Evolutionary conservation across 2,797 vertebrate species (phyloP).

Genomic region (Orestias chungarensis): DNA sequence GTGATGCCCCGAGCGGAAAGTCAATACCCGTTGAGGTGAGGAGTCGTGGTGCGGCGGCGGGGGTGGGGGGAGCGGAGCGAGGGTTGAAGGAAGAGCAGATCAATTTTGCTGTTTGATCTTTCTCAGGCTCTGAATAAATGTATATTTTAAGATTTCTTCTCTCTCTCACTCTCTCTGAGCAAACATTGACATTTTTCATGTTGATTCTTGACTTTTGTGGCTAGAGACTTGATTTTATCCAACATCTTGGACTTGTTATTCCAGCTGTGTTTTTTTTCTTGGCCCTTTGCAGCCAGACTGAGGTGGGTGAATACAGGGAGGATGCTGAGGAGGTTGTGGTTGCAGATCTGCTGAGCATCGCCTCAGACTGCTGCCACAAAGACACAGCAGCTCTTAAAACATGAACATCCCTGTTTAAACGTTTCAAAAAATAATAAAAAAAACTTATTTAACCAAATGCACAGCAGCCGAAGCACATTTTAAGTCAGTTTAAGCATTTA

Average conservation of each 20-base stretch:
- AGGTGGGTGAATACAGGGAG: conserved; percentile 37
- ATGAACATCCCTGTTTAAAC: no score
- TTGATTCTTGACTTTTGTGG: conserved; percentile 77
- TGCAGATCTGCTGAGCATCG: conserved; percentile 21
- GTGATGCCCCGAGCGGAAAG: conserved; percentile 69
- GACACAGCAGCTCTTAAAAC: neutral
- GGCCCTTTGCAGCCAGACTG: conserved; percentile 39
- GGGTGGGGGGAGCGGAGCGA: conserved; percentile 55
- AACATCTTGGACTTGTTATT: conserved; percentile 72
- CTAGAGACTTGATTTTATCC: conserved; percentile 71
- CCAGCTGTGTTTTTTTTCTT: conserved; percentile 65
- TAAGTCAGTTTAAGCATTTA: neutral
- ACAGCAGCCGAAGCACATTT: neutral
- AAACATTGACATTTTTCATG: conserved; percentile 81
- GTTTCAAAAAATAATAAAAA: neutral
- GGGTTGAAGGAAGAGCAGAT: conserved; percentile 78
- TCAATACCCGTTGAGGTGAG: conserved; percentile 65
- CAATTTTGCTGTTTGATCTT: conserved; percentile 84
- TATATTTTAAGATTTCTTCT: conserved; percentile 75
- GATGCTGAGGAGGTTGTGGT: conserved; percentile 47
- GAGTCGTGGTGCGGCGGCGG: conserved; percentile 52
- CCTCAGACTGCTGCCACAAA: conserved; percentile 19
- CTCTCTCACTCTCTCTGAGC: conserved; percentile 53
- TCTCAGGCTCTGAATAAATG: conserved; percentile 80
- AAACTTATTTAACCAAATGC: no score